Conservation (phyloP, 92 coral and sea anemone genomes). For the Epizoanthus ramosus region DNA sequence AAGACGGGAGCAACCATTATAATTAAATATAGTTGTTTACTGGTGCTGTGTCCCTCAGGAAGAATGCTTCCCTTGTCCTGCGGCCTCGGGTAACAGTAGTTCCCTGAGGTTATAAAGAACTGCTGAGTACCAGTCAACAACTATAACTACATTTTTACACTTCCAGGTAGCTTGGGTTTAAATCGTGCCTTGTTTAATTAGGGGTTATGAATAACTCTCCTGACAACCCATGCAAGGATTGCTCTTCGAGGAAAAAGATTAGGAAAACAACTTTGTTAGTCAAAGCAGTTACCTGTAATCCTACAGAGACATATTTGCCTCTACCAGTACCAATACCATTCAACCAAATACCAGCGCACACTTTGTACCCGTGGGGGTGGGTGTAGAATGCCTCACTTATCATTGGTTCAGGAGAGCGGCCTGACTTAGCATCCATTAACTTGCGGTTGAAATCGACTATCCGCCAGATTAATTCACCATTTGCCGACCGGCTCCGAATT, state of each 20-base stretch:
- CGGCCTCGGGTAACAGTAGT: no score
- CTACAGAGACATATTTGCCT: conserved; percentile 93
- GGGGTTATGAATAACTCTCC: no score
- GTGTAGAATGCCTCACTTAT: conserved; percentile 98
- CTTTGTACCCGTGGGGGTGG: conserved; percentile 96
- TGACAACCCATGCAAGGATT: not conserved
- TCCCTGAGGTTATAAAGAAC: no score
- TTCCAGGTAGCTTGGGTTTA: no score
- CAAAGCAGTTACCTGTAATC: conserved; percentile 81
- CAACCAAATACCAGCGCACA: conserved; percentile 98
- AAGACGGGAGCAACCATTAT: no score
- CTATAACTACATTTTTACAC: no score
- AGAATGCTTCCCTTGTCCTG: no score
- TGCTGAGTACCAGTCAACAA: no score
- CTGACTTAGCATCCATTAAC: conserved; percentile 87
- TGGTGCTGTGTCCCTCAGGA: no score
- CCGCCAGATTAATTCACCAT: conserved; percentile 93
- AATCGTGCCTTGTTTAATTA: no score
- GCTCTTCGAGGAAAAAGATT: not conserved
- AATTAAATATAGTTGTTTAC: no score
- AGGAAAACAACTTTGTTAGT: not conserved
- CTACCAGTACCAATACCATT: conserved; percentile 99
- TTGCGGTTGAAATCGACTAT: conserved; percentile 81
- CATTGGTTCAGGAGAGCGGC: conserved; percentile 90
- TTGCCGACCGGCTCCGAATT: conserved; percentile 83